phyloP scores from a whole-genome alignment of 64 coral and sea anemone species.

The Stichodactyla mertensii region DNA sequence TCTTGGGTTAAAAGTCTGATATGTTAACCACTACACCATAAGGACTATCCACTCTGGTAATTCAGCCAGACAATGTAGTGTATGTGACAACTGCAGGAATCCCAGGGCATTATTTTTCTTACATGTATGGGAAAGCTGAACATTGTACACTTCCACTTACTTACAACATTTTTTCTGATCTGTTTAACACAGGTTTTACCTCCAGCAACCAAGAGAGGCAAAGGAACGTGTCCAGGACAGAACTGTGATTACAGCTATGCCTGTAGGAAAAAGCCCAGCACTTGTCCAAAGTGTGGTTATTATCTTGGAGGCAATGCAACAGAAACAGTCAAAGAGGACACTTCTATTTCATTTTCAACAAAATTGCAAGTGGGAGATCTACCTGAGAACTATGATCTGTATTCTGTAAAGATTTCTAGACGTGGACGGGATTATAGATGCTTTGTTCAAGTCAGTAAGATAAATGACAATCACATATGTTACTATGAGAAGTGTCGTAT shows the following conservation, averaged over 20 bases:
- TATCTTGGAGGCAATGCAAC: slow-evolving; percentile 30
- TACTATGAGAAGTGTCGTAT: slow-evolving; percentile 27
- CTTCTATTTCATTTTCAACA: slow-evolving; percentile 6
- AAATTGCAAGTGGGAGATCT: slow-evolving; percentile 21
- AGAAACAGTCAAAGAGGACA: slow-evolving; percentile 15
- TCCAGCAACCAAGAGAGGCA: slow-evolving; percentile 22
- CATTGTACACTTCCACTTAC: too few relatives aligned
- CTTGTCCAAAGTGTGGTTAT: slow-evolving; percentile 21
- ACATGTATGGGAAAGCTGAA: too few relatives aligned
- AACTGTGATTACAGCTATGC: slow-evolving; percentile 17
- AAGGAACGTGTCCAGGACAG: slow-evolving; percentile 23
- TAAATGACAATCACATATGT: slow-evolving; percentile 7
- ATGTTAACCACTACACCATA: too few relatives aligned
- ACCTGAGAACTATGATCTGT: slow-evolving; percentile 6
- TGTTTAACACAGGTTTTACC: not conserved
- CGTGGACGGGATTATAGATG: slow-evolving; percentile 24
- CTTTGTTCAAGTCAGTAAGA: slow-evolving; percentile 27
- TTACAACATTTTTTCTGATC: not conserved
- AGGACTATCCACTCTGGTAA: too few relatives aligned
- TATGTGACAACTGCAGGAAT: too few relatives aligned
- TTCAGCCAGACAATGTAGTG: too few relatives aligned
- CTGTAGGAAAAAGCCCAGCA: slow-evolving; percentile 18
- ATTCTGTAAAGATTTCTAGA: slow-evolving; percentile 27
- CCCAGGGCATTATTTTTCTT: too few relatives aligned
- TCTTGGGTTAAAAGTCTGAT: too few relatives aligned